These are phyloP conservation scores for Auanema freiburgensis DNA, from an alignment of 2,888 invertebrate species.

Conservation along the genomic window DNA sequence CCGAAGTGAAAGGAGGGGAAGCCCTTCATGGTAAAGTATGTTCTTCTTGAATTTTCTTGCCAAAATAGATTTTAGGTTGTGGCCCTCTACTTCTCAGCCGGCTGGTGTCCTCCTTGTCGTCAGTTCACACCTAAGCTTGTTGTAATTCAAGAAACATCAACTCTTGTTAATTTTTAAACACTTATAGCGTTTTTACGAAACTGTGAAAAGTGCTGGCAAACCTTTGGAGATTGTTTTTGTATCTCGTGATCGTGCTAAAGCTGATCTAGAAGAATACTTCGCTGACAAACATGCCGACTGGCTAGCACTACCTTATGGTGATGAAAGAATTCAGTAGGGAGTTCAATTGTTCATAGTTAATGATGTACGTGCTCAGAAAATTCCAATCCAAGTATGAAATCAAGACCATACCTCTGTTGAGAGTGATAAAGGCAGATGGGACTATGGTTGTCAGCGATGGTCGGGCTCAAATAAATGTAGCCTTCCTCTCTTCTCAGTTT, in stretches of 20 bases:
- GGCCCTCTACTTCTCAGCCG: conserved; percentile 69
- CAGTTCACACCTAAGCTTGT: conserved; percentile 62
- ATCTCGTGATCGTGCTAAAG: conserved; percentile 55
- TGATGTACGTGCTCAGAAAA: too few relatives aligned
- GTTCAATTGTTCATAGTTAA: not conserved
- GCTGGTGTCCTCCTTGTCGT: conserved; percentile 67
- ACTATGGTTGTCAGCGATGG: conserved; percentile 66
- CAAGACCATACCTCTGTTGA: conserved; percentile 66
- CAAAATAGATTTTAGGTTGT: conserved; percentile 54
- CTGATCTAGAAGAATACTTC: conserved; percentile 59
- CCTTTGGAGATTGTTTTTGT: conserved; percentile 60
- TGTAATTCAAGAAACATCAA: conserved; percentile 22
- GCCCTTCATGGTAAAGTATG: conserved; percentile 52
- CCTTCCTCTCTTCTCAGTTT: not conserved
- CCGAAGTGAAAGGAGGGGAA: conserved; percentile 54
- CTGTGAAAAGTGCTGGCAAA: conserved; percentile 49
- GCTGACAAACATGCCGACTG: conserved; percentile 59
- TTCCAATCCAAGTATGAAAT: conserved; percentile 41
- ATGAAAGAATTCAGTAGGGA: conserved; percentile 50
- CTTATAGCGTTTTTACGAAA: conserved; percentile 55
- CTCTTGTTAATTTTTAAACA: not conserved
- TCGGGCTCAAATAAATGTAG: not conserved
- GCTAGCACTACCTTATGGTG: conserved; percentile 54
- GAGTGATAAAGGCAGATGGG: conserved; percentile 67
- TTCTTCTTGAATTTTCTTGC: not conserved